Conservation (phyloP, 2,113 vertebrate species). For the Pipra filicauda region DNA sequence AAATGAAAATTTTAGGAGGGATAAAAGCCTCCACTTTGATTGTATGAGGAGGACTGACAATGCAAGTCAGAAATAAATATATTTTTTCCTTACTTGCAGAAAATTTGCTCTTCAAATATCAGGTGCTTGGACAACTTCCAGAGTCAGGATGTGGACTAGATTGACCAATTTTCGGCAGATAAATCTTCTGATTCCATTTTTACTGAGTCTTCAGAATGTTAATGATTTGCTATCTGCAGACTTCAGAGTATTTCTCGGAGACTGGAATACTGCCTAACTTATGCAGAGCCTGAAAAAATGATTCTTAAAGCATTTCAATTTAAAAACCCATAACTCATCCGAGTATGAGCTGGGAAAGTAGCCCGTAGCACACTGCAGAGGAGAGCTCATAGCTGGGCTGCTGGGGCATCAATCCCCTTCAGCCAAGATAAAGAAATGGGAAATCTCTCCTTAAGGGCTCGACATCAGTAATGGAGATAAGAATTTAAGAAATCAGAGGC, state of each 20-base stretch:
- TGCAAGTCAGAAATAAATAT: background rate
- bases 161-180: slow-evolving; percentile 41
- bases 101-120: slow-evolving; percentile 40
- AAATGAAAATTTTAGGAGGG: background rate
- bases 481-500: background rate
- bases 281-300: background rate
- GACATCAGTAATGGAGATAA: background rate
- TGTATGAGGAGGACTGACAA: background rate
- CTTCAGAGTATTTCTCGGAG: background rate
- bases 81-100: slow-evolving; percentile 23
- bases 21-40: background rate
- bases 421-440: background rate
- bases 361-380: background rate
- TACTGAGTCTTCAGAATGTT: slow-evolving; percentile 49
- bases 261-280: slow-evolving; percentile 30
- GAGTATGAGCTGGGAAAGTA: background rate
- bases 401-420: background rate
- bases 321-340: background rate
- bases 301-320: slow-evolving; percentile 22
- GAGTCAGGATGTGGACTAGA: slow-evolving; percentile 10
- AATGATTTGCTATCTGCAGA: slow-evolving; percentile 43
- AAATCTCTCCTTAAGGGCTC: background rate
- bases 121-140: slow-evolving; percentile 50
- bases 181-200: slow-evolving; percentile 28
- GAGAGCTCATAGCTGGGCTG: background rate